Conservation (phyloP, 1,140 invertebrate genomes). For the Polypedilum vanderplanki region DNA sequence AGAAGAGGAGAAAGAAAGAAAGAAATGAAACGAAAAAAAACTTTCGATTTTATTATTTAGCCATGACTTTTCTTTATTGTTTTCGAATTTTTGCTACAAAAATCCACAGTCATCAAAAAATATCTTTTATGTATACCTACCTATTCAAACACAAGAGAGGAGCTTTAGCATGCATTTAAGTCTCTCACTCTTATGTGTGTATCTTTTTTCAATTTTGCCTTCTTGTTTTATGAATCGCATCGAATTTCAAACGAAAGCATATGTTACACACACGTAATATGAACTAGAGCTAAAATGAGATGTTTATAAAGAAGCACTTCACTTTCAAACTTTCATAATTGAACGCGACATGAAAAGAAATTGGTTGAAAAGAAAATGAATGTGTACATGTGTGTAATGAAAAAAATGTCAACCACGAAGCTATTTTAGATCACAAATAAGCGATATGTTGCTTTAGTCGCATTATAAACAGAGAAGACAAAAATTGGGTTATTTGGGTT, state of each 20-base stretch:
- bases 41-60: slow-evolving; percentile 30
- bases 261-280: not conserved
- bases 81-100: slow-evolving; percentile 5
- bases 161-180: slow-evolving; percentile 16
- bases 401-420: slow-evolving; percentile 28
- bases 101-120: not conserved
- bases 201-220: not conserved
- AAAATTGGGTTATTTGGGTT: slow-evolving; percentile 4
- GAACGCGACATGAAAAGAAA: not conserved
- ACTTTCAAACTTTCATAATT: slow-evolving; percentile 16
- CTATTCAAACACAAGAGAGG: too few relatives aligned
- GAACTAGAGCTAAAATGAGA: not conserved
- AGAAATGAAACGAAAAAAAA: slow-evolving; percentile 22
- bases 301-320: not conserved
- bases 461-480: not conserved
- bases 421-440: not conserved
- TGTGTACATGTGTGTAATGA: slow-evolving; percentile 25
- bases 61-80: not conserved
- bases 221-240: not conserved
- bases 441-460: not conserved
- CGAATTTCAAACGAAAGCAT: not conserved
- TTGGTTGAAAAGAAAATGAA: slow-evolving; percentile 16
- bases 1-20: slow-evolving; percentile 2
- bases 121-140: too few relatives aligned
- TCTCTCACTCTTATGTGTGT: not conserved